Conservation (phyloP, 1,140 invertebrate species). For the Catajapyx aquilonaris region DNA sequence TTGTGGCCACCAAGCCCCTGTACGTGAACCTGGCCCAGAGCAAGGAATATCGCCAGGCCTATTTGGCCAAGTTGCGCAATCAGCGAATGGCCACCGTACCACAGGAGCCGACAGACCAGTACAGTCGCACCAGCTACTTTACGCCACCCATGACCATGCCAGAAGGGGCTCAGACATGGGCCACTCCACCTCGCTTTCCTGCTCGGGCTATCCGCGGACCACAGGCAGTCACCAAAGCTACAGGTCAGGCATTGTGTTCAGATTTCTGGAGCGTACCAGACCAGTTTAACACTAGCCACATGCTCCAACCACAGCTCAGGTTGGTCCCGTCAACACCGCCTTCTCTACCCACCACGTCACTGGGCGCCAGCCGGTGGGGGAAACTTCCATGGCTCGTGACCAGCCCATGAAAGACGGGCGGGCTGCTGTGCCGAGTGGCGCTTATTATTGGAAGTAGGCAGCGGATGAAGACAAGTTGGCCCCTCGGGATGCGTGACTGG, state of each 20-base stretch:
- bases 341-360: background rate
- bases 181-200: constrained; percentile 26
- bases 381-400: background rate
- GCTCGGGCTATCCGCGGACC: constrained; percentile 9
- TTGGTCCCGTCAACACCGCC: too few species aligned
- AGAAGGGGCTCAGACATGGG: constrained; percentile 24
- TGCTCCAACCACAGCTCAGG: constrained; percentile 38
- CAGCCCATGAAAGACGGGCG: background rate
- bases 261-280: constrained; percentile 44
- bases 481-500: too few species aligned
- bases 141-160: constrained; percentile 32
- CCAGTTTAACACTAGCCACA: constrained; percentile 30
- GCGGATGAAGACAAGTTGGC: background rate
- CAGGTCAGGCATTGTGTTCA: too few species aligned
- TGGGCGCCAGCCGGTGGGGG: background rate
- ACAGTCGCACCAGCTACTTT: constrained; percentile 66
- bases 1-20: constrained; percentile 42
- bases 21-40: constrained; percentile 53
- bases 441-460: too few species aligned
- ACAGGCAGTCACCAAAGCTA: constrained; percentile 11
- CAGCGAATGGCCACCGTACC: constrained; percentile 35
- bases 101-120: constrained; percentile 32
- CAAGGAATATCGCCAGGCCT: constrained; percentile 46
- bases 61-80: constrained; percentile 43
- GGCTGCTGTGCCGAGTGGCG: too few species aligned